Percentiles rank a stretch among this genome's conserved stretches.
Conservation (phyloP, 2,888 invertebrate species). For the Philonicus albiceps region DNA sequence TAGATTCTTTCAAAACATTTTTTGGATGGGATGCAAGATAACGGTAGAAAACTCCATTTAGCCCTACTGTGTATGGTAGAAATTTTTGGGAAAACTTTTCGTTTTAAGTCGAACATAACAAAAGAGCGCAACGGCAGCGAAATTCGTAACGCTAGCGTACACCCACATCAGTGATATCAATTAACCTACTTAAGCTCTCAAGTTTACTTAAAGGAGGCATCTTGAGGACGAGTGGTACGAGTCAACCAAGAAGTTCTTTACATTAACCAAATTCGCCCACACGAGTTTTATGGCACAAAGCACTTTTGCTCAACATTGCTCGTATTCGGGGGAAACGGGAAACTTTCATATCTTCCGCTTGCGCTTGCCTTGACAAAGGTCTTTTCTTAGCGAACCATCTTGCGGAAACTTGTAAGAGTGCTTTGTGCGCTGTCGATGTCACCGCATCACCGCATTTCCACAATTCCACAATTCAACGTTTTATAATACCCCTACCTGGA, state of each 20-base stretch:
- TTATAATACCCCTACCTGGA: neutral
- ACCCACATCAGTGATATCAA: neutral
- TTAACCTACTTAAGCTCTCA: slow-evolving; percentile 21
- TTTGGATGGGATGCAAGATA: neutral
- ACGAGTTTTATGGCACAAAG: slow-evolving; percentile 9
- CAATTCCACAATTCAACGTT: neutral
- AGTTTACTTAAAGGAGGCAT: slow-evolving; percentile 14
- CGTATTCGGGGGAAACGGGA: neutral
- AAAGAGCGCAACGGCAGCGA: neutral
- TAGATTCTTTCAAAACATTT: neutral
- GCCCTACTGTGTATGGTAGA: neutral
- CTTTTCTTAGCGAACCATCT: slow-evolving; percentile 17
- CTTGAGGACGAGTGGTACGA: neutral
- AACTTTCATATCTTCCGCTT: slow-evolving; percentile 35
- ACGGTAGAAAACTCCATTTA: neutral
- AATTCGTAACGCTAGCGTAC: neutral
- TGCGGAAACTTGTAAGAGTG: slow-evolving; percentile 10
- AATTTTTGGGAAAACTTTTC: neutral
- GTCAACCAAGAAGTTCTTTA: neutral
- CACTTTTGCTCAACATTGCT: neutral
- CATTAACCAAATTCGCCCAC: slow-evolving; percentile 28
- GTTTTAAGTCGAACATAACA: neutral
- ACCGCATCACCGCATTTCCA: slow-evolving; percentile 1
- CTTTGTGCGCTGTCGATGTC: slow-evolving; percentile 4
- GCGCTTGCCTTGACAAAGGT: slow-evolving; percentile 9